Percentiles rank a stretch among this genome's conserved stretches.
Conservation (phyloP, 2,797 vertebrate genomes). For the Oreochromis grahami region DNA sequence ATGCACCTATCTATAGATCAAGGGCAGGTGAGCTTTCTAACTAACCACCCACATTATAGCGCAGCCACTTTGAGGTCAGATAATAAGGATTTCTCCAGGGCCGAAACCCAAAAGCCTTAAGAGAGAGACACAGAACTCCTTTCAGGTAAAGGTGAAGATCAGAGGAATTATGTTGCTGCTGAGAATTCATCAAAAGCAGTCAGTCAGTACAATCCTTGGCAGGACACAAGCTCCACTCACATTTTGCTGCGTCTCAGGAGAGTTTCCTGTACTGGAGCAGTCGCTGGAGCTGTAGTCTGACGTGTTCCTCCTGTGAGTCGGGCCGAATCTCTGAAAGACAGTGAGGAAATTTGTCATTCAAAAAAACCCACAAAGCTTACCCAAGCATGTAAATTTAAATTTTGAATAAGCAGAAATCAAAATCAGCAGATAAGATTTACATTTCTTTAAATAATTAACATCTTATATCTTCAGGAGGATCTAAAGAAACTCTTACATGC, state of each 20-base stretch:
- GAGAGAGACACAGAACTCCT: conserved; percentile 40
- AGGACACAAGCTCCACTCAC: conserved; percentile 49
- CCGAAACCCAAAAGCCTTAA: conserved; percentile 64
- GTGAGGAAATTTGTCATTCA: not conserved
- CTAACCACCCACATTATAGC: conserved; percentile 70
- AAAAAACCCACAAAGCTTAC: not conserved
- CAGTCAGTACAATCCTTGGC: not conserved
- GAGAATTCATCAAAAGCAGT: not conserved
- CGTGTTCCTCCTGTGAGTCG: conserved; percentile 66
- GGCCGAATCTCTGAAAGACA: conserved; percentile 49
- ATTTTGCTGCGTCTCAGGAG: conserved; percentile 70
- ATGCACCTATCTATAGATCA: conserved; percentile 45
- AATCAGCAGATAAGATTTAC: not conserved
- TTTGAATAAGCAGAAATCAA: not conserved
- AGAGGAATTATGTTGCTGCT: not conserved
- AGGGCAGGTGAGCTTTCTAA: conserved; percentile 21
- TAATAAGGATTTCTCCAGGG: conserved; percentile 70
- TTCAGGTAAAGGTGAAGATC: conserved; percentile 4
- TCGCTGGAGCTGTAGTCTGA: conserved; percentile 73
- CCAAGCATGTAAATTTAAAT: not conserved
- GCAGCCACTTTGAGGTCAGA: conserved; percentile 73
- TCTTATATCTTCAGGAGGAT: not conserved
- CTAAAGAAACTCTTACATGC: no score
- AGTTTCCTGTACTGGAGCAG: conserved; percentile 69
- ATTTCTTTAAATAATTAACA: not conserved